Evolutionary conservation across 2,888 invertebrate species (phyloP), one percentile per base, ranked within the genome.

Genomic region (Synergus umbraculus): DNA sequence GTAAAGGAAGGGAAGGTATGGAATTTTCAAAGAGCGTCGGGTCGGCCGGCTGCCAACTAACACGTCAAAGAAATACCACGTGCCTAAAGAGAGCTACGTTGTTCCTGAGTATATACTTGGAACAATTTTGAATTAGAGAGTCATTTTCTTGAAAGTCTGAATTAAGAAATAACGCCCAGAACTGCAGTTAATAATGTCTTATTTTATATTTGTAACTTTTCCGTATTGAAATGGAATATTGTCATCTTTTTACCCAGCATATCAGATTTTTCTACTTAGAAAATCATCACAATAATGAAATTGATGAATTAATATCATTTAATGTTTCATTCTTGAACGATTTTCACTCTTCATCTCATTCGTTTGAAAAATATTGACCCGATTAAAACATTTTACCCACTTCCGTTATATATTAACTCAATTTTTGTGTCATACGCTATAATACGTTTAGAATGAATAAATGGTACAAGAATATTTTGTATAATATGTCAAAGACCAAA

Each of bases 41-140:
- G 76, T 82, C 81, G 81, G 79, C 76, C 78, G 69, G 13, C 67
- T 82, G 82, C 82, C 82, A 82, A 81, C 78, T 79, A 79, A 79
- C 79, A 76, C 77, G 80, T 82, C 54, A 76, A 76, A 79, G 76
- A 60, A 82, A 82, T 80, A 80, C 79, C 77, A 67, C 65, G 60
- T 67, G 66, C 44, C 78, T 67, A 60, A 78, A 60, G 60, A 54
- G 29, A 73, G 37, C 37, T 37, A 29, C 49, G 54, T 73, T 73
- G 73, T 73, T 73, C 73, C 37, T 73, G 37, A 37, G 49, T 73
- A 49, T 54, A 73, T 54, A 73, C 49, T n/a, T 73, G 37, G 49
- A 73, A 73, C 73, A 73, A 73, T 73, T 73, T 73, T 15, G 37
- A 73, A 73, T 73, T 37, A 73, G 37, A 58, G 37, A 73, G 37